Conservation (phyloP, 1,140 invertebrate species). For the Pectinophora gossypiella region DNA sequence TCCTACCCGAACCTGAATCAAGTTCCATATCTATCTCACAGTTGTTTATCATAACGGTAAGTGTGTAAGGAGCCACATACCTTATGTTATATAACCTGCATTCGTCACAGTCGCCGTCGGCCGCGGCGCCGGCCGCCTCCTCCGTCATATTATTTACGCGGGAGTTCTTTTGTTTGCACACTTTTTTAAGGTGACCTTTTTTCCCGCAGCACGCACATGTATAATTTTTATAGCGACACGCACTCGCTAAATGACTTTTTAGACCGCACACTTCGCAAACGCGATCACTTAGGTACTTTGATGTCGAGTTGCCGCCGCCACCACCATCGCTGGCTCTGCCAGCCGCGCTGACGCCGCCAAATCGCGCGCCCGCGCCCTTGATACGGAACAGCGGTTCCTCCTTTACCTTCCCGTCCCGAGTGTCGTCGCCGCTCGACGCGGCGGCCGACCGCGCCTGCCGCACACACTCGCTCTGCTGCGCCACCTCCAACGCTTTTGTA, state of each 20-base stretch:
- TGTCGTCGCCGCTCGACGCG: neutral
- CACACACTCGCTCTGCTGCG: no score
- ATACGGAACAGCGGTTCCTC: neutral
- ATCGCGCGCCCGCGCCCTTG: no score
- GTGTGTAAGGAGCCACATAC: neutral
- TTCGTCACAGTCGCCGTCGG: neutral
- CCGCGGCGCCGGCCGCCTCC: neutral
- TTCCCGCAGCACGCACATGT: neutral
- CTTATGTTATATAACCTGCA: neutral
- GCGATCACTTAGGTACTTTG: no score
- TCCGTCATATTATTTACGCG: neutral
- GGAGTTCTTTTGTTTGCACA: neutral
- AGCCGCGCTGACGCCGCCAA: no score
- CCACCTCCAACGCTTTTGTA: neutral
- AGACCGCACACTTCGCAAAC: slow-evolving; percentile 1
- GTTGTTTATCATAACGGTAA: neutral
- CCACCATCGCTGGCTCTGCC: no score
- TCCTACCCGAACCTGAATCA: neutral
- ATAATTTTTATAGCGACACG: slow-evolving; percentile 1
- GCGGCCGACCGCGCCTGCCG: no score
- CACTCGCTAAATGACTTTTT: neutral
- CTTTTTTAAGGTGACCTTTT: slow-evolving; percentile 5
- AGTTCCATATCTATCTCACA: neutral
- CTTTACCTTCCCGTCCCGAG: neutral
- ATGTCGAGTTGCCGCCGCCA: no score